These are phyloP conservation scores for Phyllotreta striolata DNA, from an alignment of 2,888 invertebrate genomes.

Conservation along the genomic window DNA sequence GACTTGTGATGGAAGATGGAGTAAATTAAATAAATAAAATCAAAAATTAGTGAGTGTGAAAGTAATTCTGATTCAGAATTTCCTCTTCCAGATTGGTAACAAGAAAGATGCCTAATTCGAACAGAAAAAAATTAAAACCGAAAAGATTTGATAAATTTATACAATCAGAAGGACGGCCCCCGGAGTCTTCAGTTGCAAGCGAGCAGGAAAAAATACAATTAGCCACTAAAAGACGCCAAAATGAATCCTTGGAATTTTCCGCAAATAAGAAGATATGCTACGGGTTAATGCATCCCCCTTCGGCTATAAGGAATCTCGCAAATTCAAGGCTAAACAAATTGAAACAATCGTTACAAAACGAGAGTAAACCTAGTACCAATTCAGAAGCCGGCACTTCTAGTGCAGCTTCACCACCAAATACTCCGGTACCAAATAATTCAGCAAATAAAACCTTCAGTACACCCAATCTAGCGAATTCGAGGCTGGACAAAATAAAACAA, in stretches of 20 bases:
- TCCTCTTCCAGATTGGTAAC: no score
- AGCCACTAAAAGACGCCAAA: conserved; percentile 1
- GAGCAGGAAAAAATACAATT: neutral
- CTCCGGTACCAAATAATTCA: no score
- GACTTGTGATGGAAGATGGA: no score
- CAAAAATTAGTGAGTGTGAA: no score
- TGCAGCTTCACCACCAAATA: neutral
- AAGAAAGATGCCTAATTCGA: neutral
- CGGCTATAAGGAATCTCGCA: conserved; percentile 34
- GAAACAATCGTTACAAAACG: conserved; percentile 29
- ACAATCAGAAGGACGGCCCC: neutral
- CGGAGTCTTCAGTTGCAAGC: neutral
- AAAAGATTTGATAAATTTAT: conserved; percentile 26
- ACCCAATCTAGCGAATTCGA: no score
- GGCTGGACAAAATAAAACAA: no score
- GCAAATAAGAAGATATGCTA: conserved; percentile 2
- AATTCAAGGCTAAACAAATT: conserved; percentile 37
- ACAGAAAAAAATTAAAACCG: conserved; percentile 23
- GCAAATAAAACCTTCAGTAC: no score
- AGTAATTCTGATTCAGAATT: no score
- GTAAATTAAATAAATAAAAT: no score
- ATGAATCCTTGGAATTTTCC: conserved; percentile 11
- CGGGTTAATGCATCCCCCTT: neutral
- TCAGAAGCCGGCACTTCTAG: conserved; percentile 2
- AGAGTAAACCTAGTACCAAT: conserved; percentile 8